Percentiles rank a stretch among this genome's conserved stretches.
phyloP scores from a whole-genome alignment of 2,888 invertebrate genomes.

The Encarsia formosa region DNA sequence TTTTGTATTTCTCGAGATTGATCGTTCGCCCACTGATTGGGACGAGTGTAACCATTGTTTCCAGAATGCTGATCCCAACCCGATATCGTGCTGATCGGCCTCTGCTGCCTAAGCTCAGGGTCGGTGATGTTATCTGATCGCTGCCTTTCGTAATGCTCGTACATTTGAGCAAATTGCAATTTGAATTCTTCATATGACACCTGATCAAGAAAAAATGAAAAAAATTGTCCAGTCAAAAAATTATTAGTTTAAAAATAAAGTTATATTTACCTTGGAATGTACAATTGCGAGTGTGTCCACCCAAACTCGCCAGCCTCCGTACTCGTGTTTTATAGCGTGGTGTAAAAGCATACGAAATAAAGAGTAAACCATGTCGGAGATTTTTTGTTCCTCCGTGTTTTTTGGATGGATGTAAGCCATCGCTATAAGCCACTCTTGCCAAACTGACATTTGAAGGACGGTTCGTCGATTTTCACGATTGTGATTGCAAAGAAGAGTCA shows the following conservation, averaged over 20 bases:
- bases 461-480: slow-evolving; percentile 95
- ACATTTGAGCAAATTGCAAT: slow-evolving; percentile 95
- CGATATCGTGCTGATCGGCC: slow-evolving; percentile 93
- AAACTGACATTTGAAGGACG: slow-evolving; percentile 99
- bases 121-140: slow-evolving; percentile 93
- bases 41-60: slow-evolving; percentile 46
- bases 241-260: background rate
- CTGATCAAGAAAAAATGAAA: slow-evolving; percentile 49
- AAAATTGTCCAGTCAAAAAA: background rate
- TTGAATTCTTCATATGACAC: slow-evolving; percentile 98
- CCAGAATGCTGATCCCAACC: slow-evolving; percentile 74
- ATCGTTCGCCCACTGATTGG: slow-evolving; percentile 44
- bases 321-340: slow-evolving; percentile 98
- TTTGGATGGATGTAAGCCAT: slow-evolving; percentile 97
- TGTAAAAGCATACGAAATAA: slow-evolving; percentile 95
- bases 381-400: slow-evolving; percentile 90
- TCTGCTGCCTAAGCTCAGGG: slow-evolving; percentile 85
- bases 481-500: slow-evolving; percentile 96
- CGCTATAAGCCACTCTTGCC: slow-evolving; percentile 99
- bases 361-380: slow-evolving; percentile 97
- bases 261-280: slow-evolving; percentile 82
- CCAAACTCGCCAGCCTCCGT: slow-evolving; percentile 99
- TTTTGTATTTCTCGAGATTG: slow-evolving; percentile 44
- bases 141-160: slow-evolving; percentile 91
- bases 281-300: slow-evolving; percentile 99